Evolutionary conservation across 1,140 invertebrate genomes (phyloP).

Genomic region (Macrobrachium rosenbergii): DNA sequence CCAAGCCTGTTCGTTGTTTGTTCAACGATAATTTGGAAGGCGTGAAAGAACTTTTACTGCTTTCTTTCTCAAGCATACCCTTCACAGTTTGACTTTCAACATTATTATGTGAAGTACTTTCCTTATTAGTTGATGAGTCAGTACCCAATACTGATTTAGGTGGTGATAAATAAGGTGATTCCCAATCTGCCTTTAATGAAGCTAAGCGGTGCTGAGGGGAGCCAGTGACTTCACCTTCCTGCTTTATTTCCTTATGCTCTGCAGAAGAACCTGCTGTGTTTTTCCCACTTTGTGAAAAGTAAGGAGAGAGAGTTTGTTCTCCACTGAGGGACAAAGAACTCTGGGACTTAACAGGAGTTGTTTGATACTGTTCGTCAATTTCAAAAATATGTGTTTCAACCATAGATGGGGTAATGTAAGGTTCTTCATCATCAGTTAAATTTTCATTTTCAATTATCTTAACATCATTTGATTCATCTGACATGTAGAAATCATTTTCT

Average conservation of each 20-base stretch:
- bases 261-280: background rate
- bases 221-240: background rate
- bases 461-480: background rate
- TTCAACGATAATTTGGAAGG: too few relatives aligned
- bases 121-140: background rate
- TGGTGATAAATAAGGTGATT: slow-evolving; percentile 5
- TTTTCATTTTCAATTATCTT: background rate
- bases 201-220: background rate
- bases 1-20: too few relatives aligned
- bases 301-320: background rate
- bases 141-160: too few relatives aligned
- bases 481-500: slow-evolving; percentile 10
- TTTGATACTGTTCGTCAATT: background rate
- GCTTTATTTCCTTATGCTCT: slow-evolving; percentile 8
- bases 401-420: slow-evolving; percentile 48
- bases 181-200: slow-evolving; percentile 20
- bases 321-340: background rate
- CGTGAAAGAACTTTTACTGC: background rate
- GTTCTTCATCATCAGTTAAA: slow-evolving; percentile 18
- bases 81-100: background rate
- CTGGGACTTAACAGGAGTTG: background rate
- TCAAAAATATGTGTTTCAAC: slow-evolving; percentile 37
- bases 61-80: background rate
- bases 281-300: background rate
- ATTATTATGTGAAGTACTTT: background rate